Base-by-base conservation (phyloP, 2,113 vertebrate genomes). In the Plotosus lineatus region DNA sequence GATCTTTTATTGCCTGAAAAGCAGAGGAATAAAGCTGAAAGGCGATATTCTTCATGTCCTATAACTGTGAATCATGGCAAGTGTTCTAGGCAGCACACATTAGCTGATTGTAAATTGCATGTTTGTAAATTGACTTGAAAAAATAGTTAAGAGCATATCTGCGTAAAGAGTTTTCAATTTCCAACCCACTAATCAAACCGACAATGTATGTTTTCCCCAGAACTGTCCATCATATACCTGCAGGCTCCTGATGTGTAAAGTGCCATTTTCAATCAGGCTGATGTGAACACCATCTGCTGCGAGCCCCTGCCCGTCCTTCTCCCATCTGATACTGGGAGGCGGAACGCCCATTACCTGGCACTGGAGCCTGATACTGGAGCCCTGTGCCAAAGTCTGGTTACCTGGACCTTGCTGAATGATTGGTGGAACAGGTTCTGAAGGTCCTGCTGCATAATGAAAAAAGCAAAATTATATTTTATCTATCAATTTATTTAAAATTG, bases 221-320 rank as follows among this genome's bases (percentile, higher is more conserved):
- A 73, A 73, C 58, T 42, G 68, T 78, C 75, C 8, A 68, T 85
- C 78, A 81, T 75, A 78, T 90, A 98, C 97, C 95, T 94, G 94
- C 78, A 96, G 74, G 11, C 80, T 80, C 65, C 75, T 85, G 84
- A 98, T 95, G 92, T 95, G 92, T 85, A 99, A 89, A 31, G 95
- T 97, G 84, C 96, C 94, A 0, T 96, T 97, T 88, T 96, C 95
- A 92, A 96, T 91, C 65, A 96, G 89, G 84, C 79, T 95, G 89
- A 95, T 21, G 1, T 91, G 93, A 44, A 91, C 87, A 73, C 94
- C 92, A 56, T 90, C 92, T 79, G 88, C 92, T 84, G 90, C 89
- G 80, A 98, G 87, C 86, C 83, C 89, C 38, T 91, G 92, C 46
- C 95, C 94, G 0, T 97, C 94, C 86, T 96, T 99, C 90, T 95